phyloP scores from a whole-genome alignment of 2,888 invertebrate species.

The Matsumyia berberina region DNA sequence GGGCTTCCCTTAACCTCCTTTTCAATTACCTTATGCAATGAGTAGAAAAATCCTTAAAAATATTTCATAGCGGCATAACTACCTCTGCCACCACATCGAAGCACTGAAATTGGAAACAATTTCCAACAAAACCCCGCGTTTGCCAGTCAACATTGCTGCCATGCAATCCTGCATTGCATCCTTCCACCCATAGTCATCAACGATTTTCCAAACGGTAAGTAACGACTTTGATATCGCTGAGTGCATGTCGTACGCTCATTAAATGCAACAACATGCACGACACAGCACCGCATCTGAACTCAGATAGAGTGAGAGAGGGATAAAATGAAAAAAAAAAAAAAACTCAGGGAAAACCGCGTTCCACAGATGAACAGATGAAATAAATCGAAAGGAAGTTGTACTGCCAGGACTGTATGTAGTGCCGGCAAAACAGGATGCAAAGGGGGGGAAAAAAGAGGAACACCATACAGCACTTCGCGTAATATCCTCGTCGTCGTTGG shows the following conservation, averaged over 20 bases:
- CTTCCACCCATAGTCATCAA: constrained; percentile 42
- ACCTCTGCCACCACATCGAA: constrained; percentile 37
- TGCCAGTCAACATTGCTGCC: neutral
- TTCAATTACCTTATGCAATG: neutral
- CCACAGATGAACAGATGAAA: constrained; percentile 65
- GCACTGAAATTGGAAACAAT: constrained; percentile 57
- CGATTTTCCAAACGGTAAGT: constrained; percentile 42
- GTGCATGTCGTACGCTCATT: constrained; percentile 33
- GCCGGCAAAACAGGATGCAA: constrained; percentile 47
- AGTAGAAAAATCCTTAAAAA: neutral
- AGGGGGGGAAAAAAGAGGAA: constrained; percentile 23
- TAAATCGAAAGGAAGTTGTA: constrained; percentile 72
- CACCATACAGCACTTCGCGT: constrained; percentile 66
- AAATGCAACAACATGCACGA: constrained; percentile 52
- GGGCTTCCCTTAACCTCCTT: too few relatives aligned
- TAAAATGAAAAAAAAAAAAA: constrained; percentile 1
- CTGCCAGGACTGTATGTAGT: constrained; percentile 20
- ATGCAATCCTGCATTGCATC: constrained; percentile 6
- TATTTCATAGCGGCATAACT: neutral
- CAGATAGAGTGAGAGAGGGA: neutral
- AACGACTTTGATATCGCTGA: constrained; percentile 48
- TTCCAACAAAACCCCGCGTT: neutral
- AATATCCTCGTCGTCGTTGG: constrained; percentile 73
- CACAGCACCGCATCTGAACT: constrained; percentile 57
- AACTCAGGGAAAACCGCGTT: constrained; percentile 5